Conservation (phyloP, 2,888 invertebrate genomes). For the Pristionchus entomophagus region DNA sequence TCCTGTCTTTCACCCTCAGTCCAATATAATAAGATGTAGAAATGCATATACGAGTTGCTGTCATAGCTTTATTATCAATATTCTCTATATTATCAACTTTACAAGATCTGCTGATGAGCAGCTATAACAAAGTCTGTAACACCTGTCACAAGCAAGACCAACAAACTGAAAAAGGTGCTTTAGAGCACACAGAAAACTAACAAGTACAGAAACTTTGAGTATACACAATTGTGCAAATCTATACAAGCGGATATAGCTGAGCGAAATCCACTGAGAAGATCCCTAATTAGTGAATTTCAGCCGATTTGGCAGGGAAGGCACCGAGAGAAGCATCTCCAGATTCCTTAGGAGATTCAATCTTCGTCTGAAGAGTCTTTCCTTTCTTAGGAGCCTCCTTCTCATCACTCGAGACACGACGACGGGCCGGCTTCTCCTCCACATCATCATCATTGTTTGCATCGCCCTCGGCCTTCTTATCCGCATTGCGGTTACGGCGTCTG, state of each 20-base stretch:
- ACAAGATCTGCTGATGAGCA: conserved; percentile 5
- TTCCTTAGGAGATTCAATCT: conserved; percentile 34
- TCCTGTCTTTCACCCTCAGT: too few relatives aligned
- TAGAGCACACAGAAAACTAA: too few relatives aligned
- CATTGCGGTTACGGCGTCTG: conserved; percentile 7
- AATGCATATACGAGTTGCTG: too few relatives aligned
- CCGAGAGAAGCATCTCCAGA: conserved; percentile 43
- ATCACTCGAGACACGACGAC: conserved; percentile 30
- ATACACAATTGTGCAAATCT: too few relatives aligned
- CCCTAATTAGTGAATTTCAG: conserved; percentile 21
- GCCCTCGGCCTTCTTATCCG: conserved; percentile 29
- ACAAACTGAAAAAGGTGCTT: too few relatives aligned
- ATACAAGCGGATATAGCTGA: conserved; percentile 22
- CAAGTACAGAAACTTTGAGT: conserved; percentile 46
- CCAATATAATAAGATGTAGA: too few relatives aligned
- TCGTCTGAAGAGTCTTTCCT: conserved; percentile 8
- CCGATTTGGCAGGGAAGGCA: background rate
- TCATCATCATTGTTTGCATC: background rate
- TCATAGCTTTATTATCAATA: conserved; percentile 34
- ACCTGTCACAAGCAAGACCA: too few relatives aligned
- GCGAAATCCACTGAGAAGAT: background rate
- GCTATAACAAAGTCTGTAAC: conserved; percentile 26
- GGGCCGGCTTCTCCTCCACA: conserved; percentile 30
- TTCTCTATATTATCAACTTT: conserved; percentile 4
- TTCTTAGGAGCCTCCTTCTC: background rate